Base-by-base conservation (phyloP, 2,113 vertebrate genomes). In the Malurus elegans region DNA sequence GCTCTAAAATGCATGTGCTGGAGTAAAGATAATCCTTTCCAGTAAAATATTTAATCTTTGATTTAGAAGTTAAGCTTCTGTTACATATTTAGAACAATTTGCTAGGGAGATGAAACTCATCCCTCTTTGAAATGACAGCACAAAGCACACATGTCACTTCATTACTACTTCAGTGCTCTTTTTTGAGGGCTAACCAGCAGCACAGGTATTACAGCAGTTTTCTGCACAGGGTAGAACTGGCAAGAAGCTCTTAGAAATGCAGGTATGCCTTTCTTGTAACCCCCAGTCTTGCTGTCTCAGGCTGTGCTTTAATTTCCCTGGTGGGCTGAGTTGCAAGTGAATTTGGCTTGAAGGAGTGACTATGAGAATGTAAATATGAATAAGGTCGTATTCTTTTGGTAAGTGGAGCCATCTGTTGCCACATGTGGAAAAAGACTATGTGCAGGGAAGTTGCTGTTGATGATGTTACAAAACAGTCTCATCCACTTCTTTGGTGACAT, bases 371-470 rank as follows among this genome's bases (percentile, higher is more conserved):
- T 86, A 92, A 92, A 95, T 84, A 94, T 45, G 69, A 88, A 93
- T 64, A 86, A 86, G 36, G 76, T 91, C 0, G 4, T 74, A 51
- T 87, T 95, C 70, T 84, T 93, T 79, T 93, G 71, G 83, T 79
- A 95, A 96, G 91, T 88, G 92, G 84, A 96, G 93, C 92, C 88
- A 92, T 84, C 95, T 96, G 95, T 93, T 92, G 86, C 86, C 65
- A 84, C 34, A 67, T 86, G 21, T 71, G 89, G 86, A 88, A 96
- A 92, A 94, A 92, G 47, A 66, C 10, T 87, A 12, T 44, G 75
- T 94, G 21, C 48, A 23, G 71, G 44, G 40, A 78, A 91, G 13
- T 24, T 32, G 21, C 31, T 74, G 14, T 36, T 86, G 60, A 61
- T 70, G 31, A 54, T 40, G 38, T 31, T 88, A 78, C 29, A 92